A percentile compares a stretch with the other conserved stretches of the same genome.
phyloP scores from a whole-genome alignment of 2,113 vertebrate species.

The Grallaria varia region DNA sequence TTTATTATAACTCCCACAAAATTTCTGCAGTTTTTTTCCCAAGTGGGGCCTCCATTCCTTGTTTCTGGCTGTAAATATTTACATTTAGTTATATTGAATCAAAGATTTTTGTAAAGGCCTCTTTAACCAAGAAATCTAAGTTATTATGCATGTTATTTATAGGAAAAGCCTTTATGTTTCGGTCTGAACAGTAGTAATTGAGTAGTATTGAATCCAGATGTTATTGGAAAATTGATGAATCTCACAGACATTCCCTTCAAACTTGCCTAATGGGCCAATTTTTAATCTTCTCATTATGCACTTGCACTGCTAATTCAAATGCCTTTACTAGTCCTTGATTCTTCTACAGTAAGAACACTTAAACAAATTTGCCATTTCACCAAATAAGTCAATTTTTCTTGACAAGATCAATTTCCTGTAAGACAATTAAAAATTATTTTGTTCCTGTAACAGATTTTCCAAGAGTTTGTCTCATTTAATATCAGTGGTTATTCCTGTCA shows the following conservation, averaged over 20 bases:
- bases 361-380: background rate
- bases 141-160: background rate
- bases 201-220: background rate
- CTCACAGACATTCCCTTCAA: background rate
- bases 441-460: background rate
- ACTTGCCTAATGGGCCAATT: background rate
- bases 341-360: background rate
- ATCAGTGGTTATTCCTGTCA: background rate
- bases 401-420: background rate
- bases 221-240: background rate
- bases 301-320: background rate
- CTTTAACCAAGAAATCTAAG: background rate
- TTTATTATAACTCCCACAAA: background rate
- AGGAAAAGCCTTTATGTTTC: background rate
- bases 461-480: background rate
- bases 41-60: background rate
- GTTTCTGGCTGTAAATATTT: background rate
- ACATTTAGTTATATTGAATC: background rate
- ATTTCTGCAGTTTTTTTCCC: background rate
- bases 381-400: background rate
- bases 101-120: background rate
- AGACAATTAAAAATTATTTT: background rate
- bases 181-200: fast-evolving
- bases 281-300: background rate
- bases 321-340: background rate